These are phyloP conservation scores for Eutolmus rufibarbis DNA, from an alignment of 2,888 invertebrate species.

Conservation along the genomic window DNA sequence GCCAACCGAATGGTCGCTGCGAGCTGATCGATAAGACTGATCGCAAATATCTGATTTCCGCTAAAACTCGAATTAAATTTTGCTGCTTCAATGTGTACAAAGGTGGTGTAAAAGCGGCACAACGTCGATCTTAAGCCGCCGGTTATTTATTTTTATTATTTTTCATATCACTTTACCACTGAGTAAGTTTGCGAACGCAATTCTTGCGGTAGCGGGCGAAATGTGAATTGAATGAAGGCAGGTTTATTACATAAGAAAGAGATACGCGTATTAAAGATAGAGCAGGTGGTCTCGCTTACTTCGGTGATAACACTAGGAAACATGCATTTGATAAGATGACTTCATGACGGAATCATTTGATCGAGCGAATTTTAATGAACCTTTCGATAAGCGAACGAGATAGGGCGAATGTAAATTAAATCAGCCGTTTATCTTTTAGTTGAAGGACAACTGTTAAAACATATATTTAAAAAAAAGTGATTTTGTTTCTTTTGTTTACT, in stretches of 20 bases:
- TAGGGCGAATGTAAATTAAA: background rate
- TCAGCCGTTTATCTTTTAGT: background rate
- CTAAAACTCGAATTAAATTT: background rate
- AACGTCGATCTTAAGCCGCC: background rate
- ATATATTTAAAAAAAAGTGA: too few species aligned
- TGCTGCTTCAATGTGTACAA: background rate
- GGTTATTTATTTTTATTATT: background rate
- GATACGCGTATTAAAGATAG: background rate
- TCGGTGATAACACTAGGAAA: background rate
- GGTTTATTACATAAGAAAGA: background rate
- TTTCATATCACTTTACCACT: background rate
- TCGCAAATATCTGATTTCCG: background rate
- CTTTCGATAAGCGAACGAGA: background rate
- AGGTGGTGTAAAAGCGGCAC: background rate
- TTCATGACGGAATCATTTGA: background rate
- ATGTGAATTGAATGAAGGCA: background rate
- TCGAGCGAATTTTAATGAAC: background rate
- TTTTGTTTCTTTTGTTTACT: too few species aligned
- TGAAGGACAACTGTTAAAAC: background rate
- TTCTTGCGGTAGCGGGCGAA: background rate
- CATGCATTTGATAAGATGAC: background rate
- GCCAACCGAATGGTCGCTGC: background rate
- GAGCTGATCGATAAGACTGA: background rate
- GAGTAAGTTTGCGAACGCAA: background rate
- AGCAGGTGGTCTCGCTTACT: background rate